Evolutionary conservation across 2,888 invertebrate species (phyloP), one percentile per base, ranked within the genome.

Genomic region (Abscondita cerata): DNA sequence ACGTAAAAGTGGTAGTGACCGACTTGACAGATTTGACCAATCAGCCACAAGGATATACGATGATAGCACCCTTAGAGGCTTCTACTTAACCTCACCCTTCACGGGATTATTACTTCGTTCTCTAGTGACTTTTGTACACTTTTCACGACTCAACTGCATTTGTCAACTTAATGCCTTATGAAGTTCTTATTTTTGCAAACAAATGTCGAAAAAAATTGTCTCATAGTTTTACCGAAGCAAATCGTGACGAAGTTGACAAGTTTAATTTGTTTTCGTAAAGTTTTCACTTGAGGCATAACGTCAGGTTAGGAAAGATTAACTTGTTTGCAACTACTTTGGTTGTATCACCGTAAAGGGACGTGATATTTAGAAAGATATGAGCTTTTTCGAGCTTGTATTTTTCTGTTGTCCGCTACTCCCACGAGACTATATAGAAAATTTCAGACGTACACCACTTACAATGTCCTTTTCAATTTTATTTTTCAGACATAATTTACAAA

Each of bases 1-100:
- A 25, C 59, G 54, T 59, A 64, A 67, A 66, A 63, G 66, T 57
- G 67, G 58, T 64, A 66, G 68, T 67, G 66, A 46, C 62, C 70
- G 65, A 44, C 67, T 67, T 73, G 75, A 75, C 74, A 73, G 72
- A 74, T 72, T 73, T 71, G 71, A 72, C 73, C 73, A 72, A 74
- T 75, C 75, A 74, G 66, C 71, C 69, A 62, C 60, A 59, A 68
- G 72, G 72, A 73, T 72, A 70, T 71, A 70, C 68, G 68, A 67
- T 71, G 75, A 75, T 72, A 75, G 70, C 66, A 67, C 68, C 71
- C 70, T 70, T 62, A 66, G 72, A 67, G 68, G 59, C 69, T 64
- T 60, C 65, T 65, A 68, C 66, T 68, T 68, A 68, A 68, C 68
- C 68, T 67, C 65, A 64, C 66, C 62, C 64, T 64, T 67, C 64